Percentiles rank a stretch among this genome's conserved stretches.
These are phyloP conservation scores for Lasioglossum villosulum DNA, from an alignment of 2,888 invertebrate genomes.

Conservation along the genomic window DNA sequence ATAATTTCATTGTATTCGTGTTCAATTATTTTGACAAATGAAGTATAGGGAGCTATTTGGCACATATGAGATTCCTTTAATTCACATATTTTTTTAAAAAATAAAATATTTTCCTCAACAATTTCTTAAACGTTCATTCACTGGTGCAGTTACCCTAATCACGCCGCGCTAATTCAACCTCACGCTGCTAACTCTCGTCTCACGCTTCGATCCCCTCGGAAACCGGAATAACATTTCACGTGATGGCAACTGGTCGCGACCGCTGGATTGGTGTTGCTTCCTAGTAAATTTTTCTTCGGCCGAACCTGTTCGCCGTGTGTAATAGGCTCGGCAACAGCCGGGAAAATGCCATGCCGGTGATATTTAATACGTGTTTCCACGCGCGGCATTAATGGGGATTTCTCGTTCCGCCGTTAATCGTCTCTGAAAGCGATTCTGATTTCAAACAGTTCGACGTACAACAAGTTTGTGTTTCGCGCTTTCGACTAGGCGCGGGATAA, in stretches of 20 bases:
- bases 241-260: constrained; percentile 8
- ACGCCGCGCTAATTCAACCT: background rate
- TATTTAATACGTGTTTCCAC: constrained; percentile 2
- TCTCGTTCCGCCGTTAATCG: constrained; percentile 7
- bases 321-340: constrained; percentile 6
- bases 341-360: constrained; percentile 19
- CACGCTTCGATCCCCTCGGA: background rate
- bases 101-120: no score
- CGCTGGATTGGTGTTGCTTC: constrained; percentile 24
- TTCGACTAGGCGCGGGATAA: background rate
- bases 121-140: no score
- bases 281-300: constrained; percentile 18
- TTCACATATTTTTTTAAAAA: no score
- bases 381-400: constrained; percentile 10
- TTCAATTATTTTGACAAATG: no score
- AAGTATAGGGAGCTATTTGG: no score
- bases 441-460: background rate
- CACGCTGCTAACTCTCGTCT: no score
- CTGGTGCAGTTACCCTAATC: no score
- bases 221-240: constrained; percentile 14
- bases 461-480: background rate
- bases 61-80: no score
- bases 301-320: constrained; percentile 24
- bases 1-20: no score
- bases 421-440: background rate